phyloP scores from a whole-genome alignment of 2,888 invertebrate genomes.

The Escarpia spicata region DNA sequence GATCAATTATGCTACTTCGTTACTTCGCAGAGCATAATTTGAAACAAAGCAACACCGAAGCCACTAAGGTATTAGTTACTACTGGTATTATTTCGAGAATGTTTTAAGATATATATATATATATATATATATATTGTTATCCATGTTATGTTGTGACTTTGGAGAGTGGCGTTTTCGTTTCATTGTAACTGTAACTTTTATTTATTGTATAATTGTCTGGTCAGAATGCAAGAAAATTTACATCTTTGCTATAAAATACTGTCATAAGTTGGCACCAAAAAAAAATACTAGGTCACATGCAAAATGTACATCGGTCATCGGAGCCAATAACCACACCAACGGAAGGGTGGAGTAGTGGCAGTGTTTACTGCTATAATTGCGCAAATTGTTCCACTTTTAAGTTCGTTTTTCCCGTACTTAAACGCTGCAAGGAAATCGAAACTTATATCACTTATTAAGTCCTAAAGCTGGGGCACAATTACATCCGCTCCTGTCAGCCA shows the following conservation, averaged over 20 bases:
- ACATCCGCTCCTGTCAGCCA: neutral
- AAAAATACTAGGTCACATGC: neutral
- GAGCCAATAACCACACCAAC: neutral
- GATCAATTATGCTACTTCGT: too few species aligned
- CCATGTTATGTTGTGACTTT: too few species aligned
- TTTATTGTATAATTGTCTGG: neutral
- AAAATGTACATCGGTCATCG: neutral
- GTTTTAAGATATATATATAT: too few species aligned
- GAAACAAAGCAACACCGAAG: too few species aligned
- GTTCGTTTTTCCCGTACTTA: constrained; percentile 8
- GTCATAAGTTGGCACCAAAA: neutral
- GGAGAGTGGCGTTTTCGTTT: neutral
- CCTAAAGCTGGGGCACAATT: neutral
- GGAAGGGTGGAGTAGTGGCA: neutral
- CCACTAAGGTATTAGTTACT: too few species aligned
- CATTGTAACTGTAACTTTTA: neutral
- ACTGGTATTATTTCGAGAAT: too few species aligned
- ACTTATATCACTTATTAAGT: neutral
- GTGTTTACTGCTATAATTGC: neutral
- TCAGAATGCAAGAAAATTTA: neutral
- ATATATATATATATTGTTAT: too few species aligned
- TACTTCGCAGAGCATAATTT: too few species aligned
- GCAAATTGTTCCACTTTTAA: constrained; percentile 1
- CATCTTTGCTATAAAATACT: neutral
- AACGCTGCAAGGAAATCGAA: neutral